A percentile compares a stretch with the other conserved stretches of the same genome.
These are phyloP conservation scores for Myrmophylax atrothorax DNA, from an alignment of 2,113 vertebrate species.

Conservation along the genomic window DNA sequence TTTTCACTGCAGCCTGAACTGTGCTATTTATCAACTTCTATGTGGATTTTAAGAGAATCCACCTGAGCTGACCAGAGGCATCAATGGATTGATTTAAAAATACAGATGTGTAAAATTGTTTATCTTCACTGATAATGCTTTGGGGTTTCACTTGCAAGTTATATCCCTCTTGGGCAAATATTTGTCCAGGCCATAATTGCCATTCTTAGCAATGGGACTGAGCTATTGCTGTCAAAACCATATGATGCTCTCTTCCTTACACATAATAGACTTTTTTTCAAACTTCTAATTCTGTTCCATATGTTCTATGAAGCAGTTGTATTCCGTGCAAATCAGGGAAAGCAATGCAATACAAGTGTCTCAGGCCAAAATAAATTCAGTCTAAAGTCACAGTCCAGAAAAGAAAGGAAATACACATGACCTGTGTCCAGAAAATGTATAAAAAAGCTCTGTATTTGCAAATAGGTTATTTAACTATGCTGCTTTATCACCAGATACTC, in stretches of 20 bases:
- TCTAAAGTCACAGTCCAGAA: background rate
- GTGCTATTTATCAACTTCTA: background rate
- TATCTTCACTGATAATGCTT: background rate
- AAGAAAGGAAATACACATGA: background rate
- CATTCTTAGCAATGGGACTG: background rate
- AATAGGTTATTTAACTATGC: background rate
- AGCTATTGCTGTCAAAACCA: background rate
- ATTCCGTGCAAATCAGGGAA: background rate
- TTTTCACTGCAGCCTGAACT: background rate
- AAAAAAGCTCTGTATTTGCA: background rate
- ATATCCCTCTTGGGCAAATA: background rate
- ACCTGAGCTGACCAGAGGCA: background rate
- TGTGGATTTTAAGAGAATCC: background rate
- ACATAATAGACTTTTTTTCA: background rate
- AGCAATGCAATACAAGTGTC: background rate
- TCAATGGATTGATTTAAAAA: background rate
- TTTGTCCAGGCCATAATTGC: background rate
- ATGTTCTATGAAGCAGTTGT: background rate
- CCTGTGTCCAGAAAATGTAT: background rate
- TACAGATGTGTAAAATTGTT: background rate
- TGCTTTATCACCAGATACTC: background rate
- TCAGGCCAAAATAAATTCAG: background rate
- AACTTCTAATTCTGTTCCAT: background rate
- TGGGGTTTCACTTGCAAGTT: background rate
- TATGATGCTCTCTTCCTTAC: background rate